These are phyloP conservation scores for Pristionchus entomophagus DNA, from an alignment of 2,888 invertebrate species.

Conservation along the genomic window DNA sequence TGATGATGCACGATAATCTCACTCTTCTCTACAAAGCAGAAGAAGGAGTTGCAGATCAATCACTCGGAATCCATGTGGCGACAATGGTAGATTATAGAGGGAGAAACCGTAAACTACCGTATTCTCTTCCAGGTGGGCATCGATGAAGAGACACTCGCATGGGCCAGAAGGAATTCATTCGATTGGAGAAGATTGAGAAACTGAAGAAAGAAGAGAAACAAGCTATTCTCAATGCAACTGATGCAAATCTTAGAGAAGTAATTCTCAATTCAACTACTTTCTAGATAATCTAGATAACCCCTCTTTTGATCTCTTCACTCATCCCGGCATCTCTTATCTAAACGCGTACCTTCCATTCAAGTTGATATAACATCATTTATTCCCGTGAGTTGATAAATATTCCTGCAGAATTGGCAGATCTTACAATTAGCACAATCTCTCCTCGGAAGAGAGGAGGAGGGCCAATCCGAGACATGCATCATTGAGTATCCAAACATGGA, in stretches of 20 bases:
- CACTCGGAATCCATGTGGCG: slow-evolving; percentile 72
- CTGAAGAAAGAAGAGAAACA: slow-evolving; percentile 52
- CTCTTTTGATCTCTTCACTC: neutral
- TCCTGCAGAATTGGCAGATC: no score
- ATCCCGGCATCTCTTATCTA: neutral
- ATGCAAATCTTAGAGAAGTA: neutral
- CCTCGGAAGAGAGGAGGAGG: no score
- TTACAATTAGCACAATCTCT: no score
- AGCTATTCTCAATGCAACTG: neutral
- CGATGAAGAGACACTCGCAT: slow-evolving; percentile 5
- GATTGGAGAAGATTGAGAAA: slow-evolving; percentile 54
- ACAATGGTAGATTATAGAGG: slow-evolving; percentile 63
- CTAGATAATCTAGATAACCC: neutral
- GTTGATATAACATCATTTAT: no score
- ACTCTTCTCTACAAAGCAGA: slow-evolving; percentile 62
- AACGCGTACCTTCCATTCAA: no score
- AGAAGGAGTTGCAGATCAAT: slow-evolving; percentile 68
- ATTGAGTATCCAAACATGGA: no score
- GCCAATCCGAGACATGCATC: no score
- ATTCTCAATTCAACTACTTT: neutral
- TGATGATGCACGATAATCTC: slow-evolving; percentile 49
- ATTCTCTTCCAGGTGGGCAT: slow-evolving; percentile 44
- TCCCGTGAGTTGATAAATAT: no score
- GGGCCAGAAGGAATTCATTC: slow-evolving; percentile 49
- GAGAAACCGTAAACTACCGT: neutral